Evolutionary conservation across 2,888 invertebrate species (phyloP).

Genomic region (Caenorhabditis panamensis): DNA sequence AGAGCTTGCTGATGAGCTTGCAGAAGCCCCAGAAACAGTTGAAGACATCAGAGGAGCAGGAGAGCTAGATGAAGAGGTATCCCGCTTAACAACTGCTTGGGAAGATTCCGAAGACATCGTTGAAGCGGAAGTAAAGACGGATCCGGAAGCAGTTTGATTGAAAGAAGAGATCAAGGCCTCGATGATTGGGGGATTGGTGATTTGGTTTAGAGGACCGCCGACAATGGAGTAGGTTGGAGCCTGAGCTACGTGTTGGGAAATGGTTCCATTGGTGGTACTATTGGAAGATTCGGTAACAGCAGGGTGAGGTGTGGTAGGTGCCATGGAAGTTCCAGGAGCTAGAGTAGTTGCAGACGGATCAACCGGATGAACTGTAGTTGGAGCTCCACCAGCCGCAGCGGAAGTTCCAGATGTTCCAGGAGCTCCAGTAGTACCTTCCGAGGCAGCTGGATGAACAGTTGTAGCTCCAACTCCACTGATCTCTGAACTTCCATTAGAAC

Average conservation of each 20-base stretch:
- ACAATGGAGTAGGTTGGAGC: constrained; percentile 39
- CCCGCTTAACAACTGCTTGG: constrained; percentile 1
- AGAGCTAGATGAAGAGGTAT: not conserved
- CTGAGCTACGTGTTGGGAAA: constrained; percentile 26
- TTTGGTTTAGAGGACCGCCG: constrained; percentile 28
- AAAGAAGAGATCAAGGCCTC: constrained; percentile 29
- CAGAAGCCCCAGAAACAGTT: not conserved
- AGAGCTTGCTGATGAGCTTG: too few relatives aligned
- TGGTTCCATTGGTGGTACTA: constrained; percentile 14
- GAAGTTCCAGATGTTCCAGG: not conserved
- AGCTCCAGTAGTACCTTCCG: not conserved
- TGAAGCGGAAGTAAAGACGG: not conserved
- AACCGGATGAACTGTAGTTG: too few relatives aligned
- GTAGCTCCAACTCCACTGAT: too few relatives aligned
- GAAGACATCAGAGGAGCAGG: not conserved
- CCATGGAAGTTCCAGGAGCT: not conserved
- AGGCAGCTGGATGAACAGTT: not conserved
- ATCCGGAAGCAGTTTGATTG: constrained; percentile 5
- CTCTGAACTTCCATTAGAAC: not conserved
- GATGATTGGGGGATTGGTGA: constrained; percentile 43
- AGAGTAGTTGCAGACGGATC: not conserved
- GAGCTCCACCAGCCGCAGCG: too few relatives aligned
- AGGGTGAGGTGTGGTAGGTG: constrained; percentile 3
- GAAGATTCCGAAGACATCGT: not conserved
- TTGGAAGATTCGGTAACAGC: too few relatives aligned